Base-by-base conservation (phyloP, 2,113 vertebrate species). In the Colistium nudipinnis region DNA sequence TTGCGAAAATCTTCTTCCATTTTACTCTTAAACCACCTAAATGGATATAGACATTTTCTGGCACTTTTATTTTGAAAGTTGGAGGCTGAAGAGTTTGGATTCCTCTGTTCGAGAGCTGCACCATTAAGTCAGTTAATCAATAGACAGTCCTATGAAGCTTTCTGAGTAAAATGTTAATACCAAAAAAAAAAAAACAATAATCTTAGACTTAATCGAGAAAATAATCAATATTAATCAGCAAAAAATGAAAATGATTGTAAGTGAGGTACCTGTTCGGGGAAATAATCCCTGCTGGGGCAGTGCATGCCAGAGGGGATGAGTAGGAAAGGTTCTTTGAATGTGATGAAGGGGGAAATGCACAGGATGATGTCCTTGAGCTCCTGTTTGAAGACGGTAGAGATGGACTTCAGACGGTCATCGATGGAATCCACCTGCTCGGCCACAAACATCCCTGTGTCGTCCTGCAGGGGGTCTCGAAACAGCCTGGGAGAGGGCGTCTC, bases 301-400 rank as follows among this genome's bases (percentile, higher is more conserved):
- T 91, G 92, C 92, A 96, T 95, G 16, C 98, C 98, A 7, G 91
- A 91, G 2, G 93, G 91, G 0, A 91, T 96, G 54, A 99, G 91
- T 36, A 99, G 91, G 79, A 96, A 99, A 0, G 98, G 97, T 57
- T 98, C 96, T 24, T 90, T 93, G 65, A 98, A 99, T 0, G 90
- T 92, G 85, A 98, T 94, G 48, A 98, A 95, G 24, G 98, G 97
- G 0, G 98, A 99, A 74, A 98, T 95, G 62, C 95, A 96, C 16
- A 99, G 94, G 83, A 99, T 98, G 53, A 99, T 92, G 56, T 99
- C 96, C 87, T 98, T 97, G 20, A 99, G 75, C 77, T 99, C 97
- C 81, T 98, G 96, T 45, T 96, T 96, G 89, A 99, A 99, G 16
- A 93, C 90, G 27, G 91, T 84, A 6, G 97, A 95, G 28, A 96